Percentiles rank a stretch among this genome's conserved stretches.
phyloP scores from a whole-genome alignment of 2,888 invertebrate species.

The Colletes collaris region DNA sequence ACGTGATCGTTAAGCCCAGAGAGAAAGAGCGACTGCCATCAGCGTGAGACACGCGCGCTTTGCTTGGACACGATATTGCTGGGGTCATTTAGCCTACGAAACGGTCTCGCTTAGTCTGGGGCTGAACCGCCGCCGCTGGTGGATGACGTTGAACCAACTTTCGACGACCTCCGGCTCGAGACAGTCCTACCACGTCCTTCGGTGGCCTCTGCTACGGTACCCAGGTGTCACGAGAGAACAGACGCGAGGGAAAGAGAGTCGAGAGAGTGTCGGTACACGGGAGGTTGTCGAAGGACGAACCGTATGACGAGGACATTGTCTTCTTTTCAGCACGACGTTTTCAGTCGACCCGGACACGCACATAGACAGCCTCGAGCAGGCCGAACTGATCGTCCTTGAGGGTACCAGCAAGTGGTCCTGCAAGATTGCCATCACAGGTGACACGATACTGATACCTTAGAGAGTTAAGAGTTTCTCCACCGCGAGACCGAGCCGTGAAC shows the following conservation, averaged over 20 bases:
- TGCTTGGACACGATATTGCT: slow-evolving; percentile 35
- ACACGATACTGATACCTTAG: slow-evolving; percentile 70
- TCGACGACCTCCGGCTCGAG: slow-evolving; percentile 49
- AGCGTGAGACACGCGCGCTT: slow-evolving; percentile 5
- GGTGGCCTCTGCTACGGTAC: slow-evolving; percentile 61
- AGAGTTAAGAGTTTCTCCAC: slow-evolving; percentile 59
- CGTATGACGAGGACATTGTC: slow-evolving; percentile 79
- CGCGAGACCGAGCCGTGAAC: slow-evolving; percentile 38
- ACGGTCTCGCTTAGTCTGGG: slow-evolving; percentile 35
- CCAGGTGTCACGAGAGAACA: neutral
- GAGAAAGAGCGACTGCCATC: slow-evolving; percentile 10
- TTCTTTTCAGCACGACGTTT: slow-evolving; percentile 94
- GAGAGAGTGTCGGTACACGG: slow-evolving; percentile 31
- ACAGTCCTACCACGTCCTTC: slow-evolving; percentile 64
- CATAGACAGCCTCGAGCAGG: slow-evolving; percentile 98
- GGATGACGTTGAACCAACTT: slow-evolving; percentile 51
- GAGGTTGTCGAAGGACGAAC: slow-evolving; percentile 75
- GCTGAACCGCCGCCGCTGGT: slow-evolving; percentile 55
- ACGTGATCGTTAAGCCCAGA: slow-evolving; percentile 35
- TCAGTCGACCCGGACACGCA: slow-evolving; percentile 98
- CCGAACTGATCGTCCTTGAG: slow-evolving; percentile 98
- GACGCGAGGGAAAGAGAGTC: neutral
- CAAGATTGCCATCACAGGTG: slow-evolving; percentile 99
- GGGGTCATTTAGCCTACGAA: slow-evolving; percentile 28
- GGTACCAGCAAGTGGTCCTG: slow-evolving; percentile 99